Conservation (phyloP, 2,113 vertebrate genomes). For the Nothoprocta pentlandii region DNA sequence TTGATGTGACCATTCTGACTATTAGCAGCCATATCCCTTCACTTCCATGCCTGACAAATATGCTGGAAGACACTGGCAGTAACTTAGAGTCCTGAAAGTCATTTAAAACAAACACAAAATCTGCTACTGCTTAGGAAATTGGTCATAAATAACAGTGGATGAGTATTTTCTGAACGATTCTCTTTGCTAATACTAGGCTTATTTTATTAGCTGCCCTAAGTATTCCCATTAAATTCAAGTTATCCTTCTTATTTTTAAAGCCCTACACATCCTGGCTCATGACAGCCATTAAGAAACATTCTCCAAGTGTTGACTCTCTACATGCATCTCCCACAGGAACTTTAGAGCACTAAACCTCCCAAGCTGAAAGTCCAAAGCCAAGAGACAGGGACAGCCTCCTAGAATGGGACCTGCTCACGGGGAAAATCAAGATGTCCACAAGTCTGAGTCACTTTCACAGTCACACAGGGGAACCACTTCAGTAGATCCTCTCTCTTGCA, state of each 20-base stretch:
- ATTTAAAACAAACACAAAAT: background rate
- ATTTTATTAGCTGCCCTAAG: background rate
- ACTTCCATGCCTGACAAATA: background rate
- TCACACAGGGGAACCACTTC: background rate
- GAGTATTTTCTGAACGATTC: background rate
- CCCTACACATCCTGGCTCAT: background rate
- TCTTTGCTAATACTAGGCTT: background rate
- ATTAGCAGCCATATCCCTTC: background rate
- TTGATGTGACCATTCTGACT: background rate
- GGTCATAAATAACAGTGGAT: background rate
- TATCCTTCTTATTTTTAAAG: background rate
- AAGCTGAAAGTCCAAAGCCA: background rate
- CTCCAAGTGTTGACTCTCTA: background rate
- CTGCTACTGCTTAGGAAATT: background rate
- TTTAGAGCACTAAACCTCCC: background rate
- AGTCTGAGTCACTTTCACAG: background rate
- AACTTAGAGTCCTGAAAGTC: background rate
- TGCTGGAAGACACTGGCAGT: background rate
- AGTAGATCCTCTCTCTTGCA: background rate
- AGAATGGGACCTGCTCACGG: background rate
- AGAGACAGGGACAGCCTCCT: background rate
- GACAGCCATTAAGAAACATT: background rate
- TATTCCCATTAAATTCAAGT: background rate
- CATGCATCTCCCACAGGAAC: background rate
- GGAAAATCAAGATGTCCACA: background rate